Base-by-base conservation (phyloP, 1,140 invertebrate genomes). In the Pseudoatta argentina region DNA sequence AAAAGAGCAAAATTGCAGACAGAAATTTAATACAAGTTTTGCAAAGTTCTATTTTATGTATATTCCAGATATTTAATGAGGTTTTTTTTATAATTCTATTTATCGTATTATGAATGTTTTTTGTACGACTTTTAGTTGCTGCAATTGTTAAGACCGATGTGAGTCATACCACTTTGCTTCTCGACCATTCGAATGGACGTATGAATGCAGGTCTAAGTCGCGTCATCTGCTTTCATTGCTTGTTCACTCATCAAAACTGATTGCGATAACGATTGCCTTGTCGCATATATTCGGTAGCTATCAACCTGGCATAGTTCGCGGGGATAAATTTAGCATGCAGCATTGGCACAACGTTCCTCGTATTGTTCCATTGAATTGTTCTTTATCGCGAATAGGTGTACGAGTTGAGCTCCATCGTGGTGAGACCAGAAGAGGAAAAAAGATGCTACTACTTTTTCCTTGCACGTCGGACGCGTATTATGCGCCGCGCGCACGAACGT, bases 161-260 rank as follows among this genome's bases (percentile, higher is more conserved):
- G 79, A 83, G 69, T 83, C 79, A 83, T 34, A 21, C 27, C 39
- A 48, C 24, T 61, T 83, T 61, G 66, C 48, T 27, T 21, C 63
- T 55, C 69, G 61, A 34, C 18, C 27, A 34, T 27, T 79, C 63
- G 79, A 83, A 83, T 83, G 5, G n/a, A 75, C 27, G 79, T 21
- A 63, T 75, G 79, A 83, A 83, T 75, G 53, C 39, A 39, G 24
- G 10, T 12, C 27, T 61, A 61, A 83, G 55, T 75, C 69, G 44
- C 67, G 39, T 48, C 79, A 61, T 83, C 67, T 61, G 39, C 79
- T 61, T 73, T 83, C 79, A 61, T 83, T 61, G 55, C 53, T 83
- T 73, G 55, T 82, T 82, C 79, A 44, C 57, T 83, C 69, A 61
- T 83, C 79, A 83, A 73, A 73, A 51, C 55, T 83, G 69, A 83